Percentiles rank a stretch among this genome's conserved stretches.
Conservation (phyloP, 2,113 vertebrate species). For the Scartelaos histophorus region DNA sequence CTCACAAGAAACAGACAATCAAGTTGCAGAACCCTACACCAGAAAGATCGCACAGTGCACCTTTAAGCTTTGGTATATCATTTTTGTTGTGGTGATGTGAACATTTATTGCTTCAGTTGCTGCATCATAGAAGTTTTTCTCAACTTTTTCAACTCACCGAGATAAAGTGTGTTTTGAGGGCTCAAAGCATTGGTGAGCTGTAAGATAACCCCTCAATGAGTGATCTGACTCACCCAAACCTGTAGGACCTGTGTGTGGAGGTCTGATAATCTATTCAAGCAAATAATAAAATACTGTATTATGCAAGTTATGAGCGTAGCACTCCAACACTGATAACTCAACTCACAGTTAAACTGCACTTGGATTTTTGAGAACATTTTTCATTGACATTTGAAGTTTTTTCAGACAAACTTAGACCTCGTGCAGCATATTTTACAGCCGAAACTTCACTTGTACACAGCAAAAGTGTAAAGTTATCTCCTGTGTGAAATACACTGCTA, state of each 20-base stretch:
- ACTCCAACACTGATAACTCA: neutral
- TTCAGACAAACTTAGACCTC: neutral
- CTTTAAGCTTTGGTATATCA: too few species aligned
- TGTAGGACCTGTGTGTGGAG: neutral
- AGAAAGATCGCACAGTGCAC: too few species aligned
- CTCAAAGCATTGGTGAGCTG: too few species aligned
- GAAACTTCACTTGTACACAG: slow-evolving; percentile 21
- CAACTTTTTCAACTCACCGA: too few species aligned
- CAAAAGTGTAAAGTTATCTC: slow-evolving; percentile 22
- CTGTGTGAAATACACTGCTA: slow-evolving; percentile 23
- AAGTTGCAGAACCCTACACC: too few species aligned
- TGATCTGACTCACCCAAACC: neutral
- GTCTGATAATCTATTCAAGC: neutral
- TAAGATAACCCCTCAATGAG: too few species aligned
- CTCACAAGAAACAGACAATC: too few species aligned
- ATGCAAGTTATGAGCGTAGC: neutral
- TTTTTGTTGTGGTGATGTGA: too few species aligned
- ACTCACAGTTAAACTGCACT: neutral
- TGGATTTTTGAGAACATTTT: neutral
- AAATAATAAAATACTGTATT: neutral
- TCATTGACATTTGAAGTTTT: neutral
- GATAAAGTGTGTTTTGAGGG: too few species aligned
- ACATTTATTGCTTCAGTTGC: too few species aligned
- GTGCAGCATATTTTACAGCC: neutral
- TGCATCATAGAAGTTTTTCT: too few species aligned